Evolutionary conservation across 2,888 invertebrate genomes (phyloP).

Genomic region (Perdita meconis): DNA sequence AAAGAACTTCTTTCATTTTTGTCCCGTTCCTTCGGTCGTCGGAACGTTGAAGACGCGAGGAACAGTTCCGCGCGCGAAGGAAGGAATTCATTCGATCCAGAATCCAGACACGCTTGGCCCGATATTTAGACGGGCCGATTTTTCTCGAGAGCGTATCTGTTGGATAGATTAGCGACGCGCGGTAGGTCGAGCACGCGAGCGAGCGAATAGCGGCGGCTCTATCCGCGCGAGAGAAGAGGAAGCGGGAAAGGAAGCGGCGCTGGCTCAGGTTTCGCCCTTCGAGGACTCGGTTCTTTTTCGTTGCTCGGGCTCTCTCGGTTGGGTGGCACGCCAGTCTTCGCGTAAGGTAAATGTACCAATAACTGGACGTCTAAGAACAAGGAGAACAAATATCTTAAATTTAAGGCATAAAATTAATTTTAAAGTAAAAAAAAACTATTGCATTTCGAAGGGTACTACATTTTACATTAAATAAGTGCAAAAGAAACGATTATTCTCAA

Average conservation of each 20-base stretch:
- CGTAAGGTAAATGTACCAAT: no score
- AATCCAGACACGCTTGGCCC: conserved; percentile 62
- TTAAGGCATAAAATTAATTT: no score
- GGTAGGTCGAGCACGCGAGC: conserved; percentile 81
- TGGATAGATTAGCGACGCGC: conserved; percentile 81
- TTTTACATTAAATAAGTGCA: no score
- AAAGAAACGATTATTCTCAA: no score
- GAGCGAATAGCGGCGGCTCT: conserved; percentile 61
- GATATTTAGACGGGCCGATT: conserved; percentile 75
- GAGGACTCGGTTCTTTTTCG: conserved; percentile 59
- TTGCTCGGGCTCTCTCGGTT: conserved; percentile 61
- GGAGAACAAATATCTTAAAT: no score
- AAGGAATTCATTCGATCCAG: conserved; percentile 34
- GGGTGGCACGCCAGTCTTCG: conserved; percentile 73
- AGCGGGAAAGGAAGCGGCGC: conserved; percentile 28
- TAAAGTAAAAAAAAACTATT: no score
- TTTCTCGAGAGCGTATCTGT: conserved; percentile 67
- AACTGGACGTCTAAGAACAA: no score
- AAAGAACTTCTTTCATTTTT: no score
- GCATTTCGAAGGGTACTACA: no score
- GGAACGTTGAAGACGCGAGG: not conserved
- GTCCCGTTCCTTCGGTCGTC: no score
- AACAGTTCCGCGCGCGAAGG: no score
- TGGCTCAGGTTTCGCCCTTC: conserved; percentile 78
- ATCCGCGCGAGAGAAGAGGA: conserved; percentile 13